A percentile compares a stretch with the other conserved stretches of the same genome.
These are phyloP conservation scores for Solea senegalensis DNA, from an alignment of 2,113 vertebrate genomes.

Conservation along the genomic window DNA sequence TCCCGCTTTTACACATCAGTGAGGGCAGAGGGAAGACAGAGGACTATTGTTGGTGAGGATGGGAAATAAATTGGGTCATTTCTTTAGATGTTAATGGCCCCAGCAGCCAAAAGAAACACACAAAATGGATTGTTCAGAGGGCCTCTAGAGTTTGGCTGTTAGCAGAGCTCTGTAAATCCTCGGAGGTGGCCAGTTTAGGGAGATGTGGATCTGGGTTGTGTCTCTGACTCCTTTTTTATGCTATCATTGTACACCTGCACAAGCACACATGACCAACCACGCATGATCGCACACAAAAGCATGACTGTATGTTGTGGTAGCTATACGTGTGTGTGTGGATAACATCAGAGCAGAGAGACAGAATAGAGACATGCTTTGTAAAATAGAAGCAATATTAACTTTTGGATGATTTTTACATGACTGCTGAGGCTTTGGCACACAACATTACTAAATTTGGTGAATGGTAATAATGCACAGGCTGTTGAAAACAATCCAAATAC, in stretches of 20 bases:
- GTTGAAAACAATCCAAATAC: slow-evolving; percentile 27
- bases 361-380: background rate
- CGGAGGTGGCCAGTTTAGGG: slow-evolving; percentile 46
- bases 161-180: slow-evolving; percentile 55
- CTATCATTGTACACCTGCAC: slow-evolving; percentile 48
- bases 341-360: slow-evolving; percentile 15
- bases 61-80: slow-evolving; percentile 27
- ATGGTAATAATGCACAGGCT: slow-evolving; percentile 18
- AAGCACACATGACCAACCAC: slow-evolving; percentile 34
- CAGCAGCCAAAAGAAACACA: slow-evolving; percentile 21
- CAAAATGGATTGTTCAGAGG: slow-evolving; percentile 55
- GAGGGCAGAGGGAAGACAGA: slow-evolving; percentile 41
- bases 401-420: slow-evolving; percentile 3
- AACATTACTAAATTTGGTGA: no score
- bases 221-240: slow-evolving; percentile 41
- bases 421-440: no score
- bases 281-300: slow-evolving; percentile 17
- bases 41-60: slow-evolving; percentile 34
- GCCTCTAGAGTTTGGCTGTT: slow-evolving; percentile 48
- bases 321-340: slow-evolving; percentile 3
- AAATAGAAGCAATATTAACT: slow-evolving; percentile 23
- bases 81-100: slow-evolving; percentile 33
- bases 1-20: slow-evolving; percentile 15
- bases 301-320: slow-evolving; percentile 7
- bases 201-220: slow-evolving; percentile 57